Base-by-base conservation (phyloP, 2,888 invertebrate species). In the Ophion slaviceki region DNA sequence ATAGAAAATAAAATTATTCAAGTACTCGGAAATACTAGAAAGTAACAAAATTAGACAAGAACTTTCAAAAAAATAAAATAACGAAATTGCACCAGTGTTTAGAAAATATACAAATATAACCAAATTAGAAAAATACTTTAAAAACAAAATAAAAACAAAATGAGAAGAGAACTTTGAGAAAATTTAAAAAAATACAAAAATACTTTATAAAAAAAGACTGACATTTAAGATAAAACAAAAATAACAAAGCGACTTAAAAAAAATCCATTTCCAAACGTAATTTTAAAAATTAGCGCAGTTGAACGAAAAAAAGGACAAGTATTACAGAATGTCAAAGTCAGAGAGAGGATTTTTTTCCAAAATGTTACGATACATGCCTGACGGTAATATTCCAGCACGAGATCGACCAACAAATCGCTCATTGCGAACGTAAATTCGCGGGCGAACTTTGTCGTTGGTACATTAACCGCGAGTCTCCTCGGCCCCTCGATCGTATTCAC, bases 331-430 rank as follows among this genome's bases (percentile, higher is more conserved):
- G 1, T 59, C n/a, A 20, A 17, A 71, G 8, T 32, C 14, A 57
- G 17, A 53, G 53, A 53, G 53, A 3, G 3, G 75, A 53, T 53
- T 17, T 53, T 74, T 80, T 67, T 59, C 7, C 40, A 7, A 40
- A 40, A 40, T 8, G 36, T 17, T 11, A 24, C 28, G 47, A 4
- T 24, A 40, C 76, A 62, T 75, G 76, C 76, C 78, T 88, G 84
- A 10, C 85, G 85, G 70, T 82, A 82, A 47, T 86, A 83, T 32
- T 87, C 87, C 6, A 78, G n/a, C 11, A 85, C n/a, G 10, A 84
- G 53, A 57, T 84, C 62, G 36, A 67, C 85, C 20, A 80, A 71
- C 14, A 82, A 75, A 57, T 20, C 11, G n/a, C 32, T 8, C 24
- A 72, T 78, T 0, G 76, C 32, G 17, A 36, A 61, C 28, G 78